Conservation (phyloP, 2,113 vertebrate species). For the Otis tarda region DNA sequence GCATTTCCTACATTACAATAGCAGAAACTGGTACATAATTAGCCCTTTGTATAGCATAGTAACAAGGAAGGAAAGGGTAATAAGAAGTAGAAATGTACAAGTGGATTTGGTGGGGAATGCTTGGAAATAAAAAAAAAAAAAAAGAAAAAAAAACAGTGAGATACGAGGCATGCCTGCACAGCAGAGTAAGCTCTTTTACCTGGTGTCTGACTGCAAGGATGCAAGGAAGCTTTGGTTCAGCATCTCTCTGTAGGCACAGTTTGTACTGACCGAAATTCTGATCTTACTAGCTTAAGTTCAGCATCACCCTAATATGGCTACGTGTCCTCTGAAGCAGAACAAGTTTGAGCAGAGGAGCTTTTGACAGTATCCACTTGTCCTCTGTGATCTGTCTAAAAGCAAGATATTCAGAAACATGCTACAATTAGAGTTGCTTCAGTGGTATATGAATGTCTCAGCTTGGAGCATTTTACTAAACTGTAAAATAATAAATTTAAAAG, state of each 20-base stretch:
- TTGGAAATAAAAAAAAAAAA: neutral
- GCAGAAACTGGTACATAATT: neutral
- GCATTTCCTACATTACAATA: neutral
- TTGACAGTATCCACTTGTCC: neutral
- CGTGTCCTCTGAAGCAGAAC: neutral
- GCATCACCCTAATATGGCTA: neutral
- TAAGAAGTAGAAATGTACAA: neutral
- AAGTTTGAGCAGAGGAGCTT: neutral
- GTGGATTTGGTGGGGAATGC: neutral
- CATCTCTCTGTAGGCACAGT: neutral
- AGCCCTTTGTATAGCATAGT: neutral
- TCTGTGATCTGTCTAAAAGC: neutral
- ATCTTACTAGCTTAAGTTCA: neutral
- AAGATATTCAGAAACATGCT: neutral
- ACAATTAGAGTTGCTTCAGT: neutral
- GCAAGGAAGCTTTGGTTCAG: neutral
- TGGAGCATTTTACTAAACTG: neutral
- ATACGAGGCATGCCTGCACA: neutral
- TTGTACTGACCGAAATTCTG: neutral
- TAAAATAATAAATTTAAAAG: neutral
- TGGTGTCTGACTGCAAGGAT: neutral
- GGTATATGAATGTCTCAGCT: neutral
- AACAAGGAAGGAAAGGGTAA: neutral
- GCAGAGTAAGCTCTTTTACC: neutral
- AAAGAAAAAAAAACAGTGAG: neutral